These are phyloP conservation scores for Temnothorax unifasciatus DNA, from an alignment of 2,888 invertebrate species.

Conservation along the genomic window DNA sequence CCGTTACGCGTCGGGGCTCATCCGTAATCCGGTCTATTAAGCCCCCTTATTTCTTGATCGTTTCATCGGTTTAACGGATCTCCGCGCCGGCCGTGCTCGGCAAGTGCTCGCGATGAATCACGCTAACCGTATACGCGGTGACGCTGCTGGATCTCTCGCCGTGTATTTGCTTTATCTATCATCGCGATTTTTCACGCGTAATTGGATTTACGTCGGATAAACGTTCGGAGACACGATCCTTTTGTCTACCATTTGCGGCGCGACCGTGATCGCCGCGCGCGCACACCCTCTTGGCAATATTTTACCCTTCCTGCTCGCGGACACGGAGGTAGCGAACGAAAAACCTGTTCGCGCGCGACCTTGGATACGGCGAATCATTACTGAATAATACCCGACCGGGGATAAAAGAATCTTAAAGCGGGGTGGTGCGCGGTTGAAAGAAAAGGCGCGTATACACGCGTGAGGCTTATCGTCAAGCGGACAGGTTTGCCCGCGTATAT, in stretches of 20 bases:
- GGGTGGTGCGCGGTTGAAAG: slow-evolving; percentile 45
- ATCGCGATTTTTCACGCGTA: slow-evolving; percentile 32
- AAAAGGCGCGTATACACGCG: slow-evolving; percentile 36
- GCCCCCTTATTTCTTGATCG: slow-evolving; percentile 2
- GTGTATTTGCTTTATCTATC: slow-evolving; percentile 23
- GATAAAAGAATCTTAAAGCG: slow-evolving; percentile 56
- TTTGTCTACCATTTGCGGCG: slow-evolving; percentile 46
- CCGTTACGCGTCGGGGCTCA: not conserved
- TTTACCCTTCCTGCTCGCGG: slow-evolving; percentile 45
- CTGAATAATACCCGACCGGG: slow-evolving; percentile 62
- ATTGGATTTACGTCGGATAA: slow-evolving; percentile 37
- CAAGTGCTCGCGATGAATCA: slow-evolving; percentile 31
- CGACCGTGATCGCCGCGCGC: not conserved
- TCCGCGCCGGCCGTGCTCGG: not conserved
- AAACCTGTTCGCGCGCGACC: slow-evolving; percentile 51
- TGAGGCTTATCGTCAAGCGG: slow-evolving; percentile 70
- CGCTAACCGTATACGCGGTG: slow-evolving; percentile 9
- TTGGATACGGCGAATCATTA: slow-evolving; percentile 58
- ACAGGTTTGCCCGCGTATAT: slow-evolving; percentile 68
- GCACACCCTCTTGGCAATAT: slow-evolving; percentile 59
- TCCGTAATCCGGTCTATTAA: slow-evolving; percentile 35
- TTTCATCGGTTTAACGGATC: slow-evolving; percentile 36
- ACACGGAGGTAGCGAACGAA: slow-evolving; percentile 23
- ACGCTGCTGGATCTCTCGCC: slow-evolving; percentile 1
- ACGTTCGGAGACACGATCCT: slow-evolving; percentile 17